These are phyloP conservation scores for Phyllopteryx taeniolatus DNA, from an alignment of 2,113 vertebrate genomes.

Conservation along the genomic window DNA sequence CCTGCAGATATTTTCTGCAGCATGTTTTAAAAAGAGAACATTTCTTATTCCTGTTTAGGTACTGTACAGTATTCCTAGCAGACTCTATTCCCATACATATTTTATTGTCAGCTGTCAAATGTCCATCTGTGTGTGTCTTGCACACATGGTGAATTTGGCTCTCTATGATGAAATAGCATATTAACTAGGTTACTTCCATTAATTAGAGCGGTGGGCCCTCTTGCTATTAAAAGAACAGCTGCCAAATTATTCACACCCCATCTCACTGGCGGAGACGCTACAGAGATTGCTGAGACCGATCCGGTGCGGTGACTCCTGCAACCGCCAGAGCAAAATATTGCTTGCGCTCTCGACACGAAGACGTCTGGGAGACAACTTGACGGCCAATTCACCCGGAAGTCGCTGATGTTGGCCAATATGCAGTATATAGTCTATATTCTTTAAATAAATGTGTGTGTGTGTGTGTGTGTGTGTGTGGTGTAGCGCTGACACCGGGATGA, in stretches of 20 bases:
- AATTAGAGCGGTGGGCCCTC: neutral
- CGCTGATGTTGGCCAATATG: no score
- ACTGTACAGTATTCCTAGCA: neutral
- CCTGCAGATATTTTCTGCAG: neutral
- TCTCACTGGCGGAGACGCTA: no score
- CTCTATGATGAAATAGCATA: neutral
- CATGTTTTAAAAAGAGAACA: neutral
- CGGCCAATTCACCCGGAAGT: no score
- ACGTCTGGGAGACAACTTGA: no score
- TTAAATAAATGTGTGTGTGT: no score
- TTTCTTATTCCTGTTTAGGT: neutral
- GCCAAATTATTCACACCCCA: neutral
- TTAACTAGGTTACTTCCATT: slow-evolving; percentile 2
- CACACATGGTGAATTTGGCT: slow-evolving; percentile 3
- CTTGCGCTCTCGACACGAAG: no score
- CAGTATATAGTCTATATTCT: no score
- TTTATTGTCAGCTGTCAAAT: neutral
- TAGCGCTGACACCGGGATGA: no score
- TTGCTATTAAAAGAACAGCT: slow-evolving; percentile 1
- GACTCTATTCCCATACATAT: neutral
- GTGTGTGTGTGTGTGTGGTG: no score
- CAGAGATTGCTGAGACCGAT: no score
- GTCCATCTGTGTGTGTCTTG: neutral
- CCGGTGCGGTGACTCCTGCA: no score
- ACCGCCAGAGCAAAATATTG: no score